A percentile compares a stretch with the other conserved stretches of the same genome.
Evolutionary conservation across 2,888 invertebrate genomes (phyloP).

Genomic region (Himalopsyche kuldschensis): DNA sequence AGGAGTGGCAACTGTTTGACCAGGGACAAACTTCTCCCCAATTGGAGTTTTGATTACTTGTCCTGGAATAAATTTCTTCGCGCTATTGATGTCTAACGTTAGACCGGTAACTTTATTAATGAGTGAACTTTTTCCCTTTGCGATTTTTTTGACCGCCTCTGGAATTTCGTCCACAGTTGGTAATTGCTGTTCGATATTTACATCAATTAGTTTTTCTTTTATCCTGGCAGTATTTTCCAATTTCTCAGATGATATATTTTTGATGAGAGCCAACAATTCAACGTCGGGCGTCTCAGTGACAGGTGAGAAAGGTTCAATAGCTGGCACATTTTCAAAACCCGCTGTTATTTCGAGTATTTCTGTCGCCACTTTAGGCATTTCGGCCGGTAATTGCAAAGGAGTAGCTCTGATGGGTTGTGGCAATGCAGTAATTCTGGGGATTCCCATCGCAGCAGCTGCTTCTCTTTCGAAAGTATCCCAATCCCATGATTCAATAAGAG

Average conservation of each 20-base stretch:
- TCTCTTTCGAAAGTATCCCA: slow-evolving; percentile 67
- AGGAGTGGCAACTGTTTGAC: slow-evolving; percentile 72
- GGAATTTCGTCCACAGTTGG: slow-evolving; percentile 67
- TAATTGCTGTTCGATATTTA: slow-evolving; percentile 59
- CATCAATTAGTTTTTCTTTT: slow-evolving; percentile 60
- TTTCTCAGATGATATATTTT: slow-evolving; percentile 60
- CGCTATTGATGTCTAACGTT: slow-evolving; percentile 66
- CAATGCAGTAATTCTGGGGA: slow-evolving; percentile 53
- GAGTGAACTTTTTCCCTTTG: slow-evolving; percentile 61
- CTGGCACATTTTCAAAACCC: slow-evolving; percentile 64
- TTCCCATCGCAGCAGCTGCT: slow-evolving; percentile 53
- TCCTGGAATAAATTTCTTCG: slow-evolving; percentile 70
- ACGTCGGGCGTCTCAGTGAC: slow-evolving; percentile 57
- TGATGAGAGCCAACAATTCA: slow-evolving; percentile 53
- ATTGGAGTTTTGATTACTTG: slow-evolving; percentile 71
- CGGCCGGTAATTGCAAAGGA: slow-evolving; percentile 57
- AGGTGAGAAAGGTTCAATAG: slow-evolving; percentile 64
- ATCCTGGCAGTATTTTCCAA: slow-evolving; percentile 64
- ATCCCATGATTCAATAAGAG: slow-evolving; percentile 66
- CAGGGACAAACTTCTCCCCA: slow-evolving; percentile 73
- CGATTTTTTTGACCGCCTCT: slow-evolving; percentile 64
- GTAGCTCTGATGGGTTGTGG: slow-evolving; percentile 57
- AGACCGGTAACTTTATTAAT: slow-evolving; percentile 67
- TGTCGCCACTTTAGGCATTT: slow-evolving; percentile 56
- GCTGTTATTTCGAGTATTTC: slow-evolving; percentile 59